Conservation (phyloP, 2,113 vertebrate species). For the Corvus cornix region DNA sequence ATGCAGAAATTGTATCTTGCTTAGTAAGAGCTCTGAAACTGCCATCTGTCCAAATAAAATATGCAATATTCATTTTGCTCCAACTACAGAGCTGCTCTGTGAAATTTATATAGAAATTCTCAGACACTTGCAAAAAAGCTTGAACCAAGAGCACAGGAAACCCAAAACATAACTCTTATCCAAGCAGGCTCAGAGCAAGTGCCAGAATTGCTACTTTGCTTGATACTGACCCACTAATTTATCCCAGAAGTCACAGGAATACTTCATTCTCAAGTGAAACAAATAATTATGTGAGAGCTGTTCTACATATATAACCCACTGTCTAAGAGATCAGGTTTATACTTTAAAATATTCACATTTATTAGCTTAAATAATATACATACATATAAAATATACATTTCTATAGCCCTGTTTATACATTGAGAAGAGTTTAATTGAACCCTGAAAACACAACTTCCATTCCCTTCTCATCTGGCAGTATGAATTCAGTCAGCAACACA, state of each 20-base stretch:
- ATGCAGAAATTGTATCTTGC: not conserved
- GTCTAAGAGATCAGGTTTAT: not conserved
- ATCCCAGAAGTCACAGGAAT: not conserved
- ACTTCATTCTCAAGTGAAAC: not conserved
- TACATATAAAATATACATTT: not conserved
- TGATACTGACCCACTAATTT: not conserved
- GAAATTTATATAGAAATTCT: not conserved
- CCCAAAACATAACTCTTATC: not conserved
- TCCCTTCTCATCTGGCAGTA: not conserved
- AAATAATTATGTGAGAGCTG: not conserved
- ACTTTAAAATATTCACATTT: constrained; percentile 13
- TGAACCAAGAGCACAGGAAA: not conserved
- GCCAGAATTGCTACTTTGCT: not conserved
- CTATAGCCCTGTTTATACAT: not conserved
- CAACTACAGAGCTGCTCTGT: not conserved
- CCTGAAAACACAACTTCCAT: not conserved
- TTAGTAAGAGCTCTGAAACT: constrained; percentile 16
- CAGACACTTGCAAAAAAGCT: not conserved
- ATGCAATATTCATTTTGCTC: not conserved
- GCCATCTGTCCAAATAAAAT: not conserved
- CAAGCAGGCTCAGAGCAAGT: not conserved
- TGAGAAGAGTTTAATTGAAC: constrained; percentile 12
- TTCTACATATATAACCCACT: not conserved
- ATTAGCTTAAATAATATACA: constrained; percentile 1
- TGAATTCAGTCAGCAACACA: not conserved